Conservation (phyloP, 92 coral and sea anemone genomes). For the Diadumene lineata region DNA sequence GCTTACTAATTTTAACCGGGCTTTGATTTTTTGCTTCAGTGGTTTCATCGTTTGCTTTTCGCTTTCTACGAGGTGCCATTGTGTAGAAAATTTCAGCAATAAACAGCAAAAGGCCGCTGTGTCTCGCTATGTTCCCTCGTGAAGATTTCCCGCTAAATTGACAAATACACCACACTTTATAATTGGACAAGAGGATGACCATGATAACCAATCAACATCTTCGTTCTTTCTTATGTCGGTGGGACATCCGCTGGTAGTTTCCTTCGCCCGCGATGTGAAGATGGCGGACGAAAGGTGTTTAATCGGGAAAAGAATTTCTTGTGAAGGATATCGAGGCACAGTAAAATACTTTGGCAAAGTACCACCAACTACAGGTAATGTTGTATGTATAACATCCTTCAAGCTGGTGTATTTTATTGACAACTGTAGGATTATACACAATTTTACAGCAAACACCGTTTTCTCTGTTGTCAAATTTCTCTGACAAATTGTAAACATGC, state of each 20-base stretch:
- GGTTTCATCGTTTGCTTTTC: slow-evolving; percentile 14
- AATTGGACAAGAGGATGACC: slow-evolving; percentile 32
- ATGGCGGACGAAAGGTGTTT: slow-evolving; percentile 70
- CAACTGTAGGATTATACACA: neutral
- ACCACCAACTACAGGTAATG: slow-evolving; percentile 75
- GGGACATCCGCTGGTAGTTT: neutral
- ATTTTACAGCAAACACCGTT: too few relatives aligned
- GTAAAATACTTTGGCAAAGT: slow-evolving; percentile 81
- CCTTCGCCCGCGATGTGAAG: slow-evolving; percentile 34
- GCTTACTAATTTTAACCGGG: slow-evolving; percentile 40
- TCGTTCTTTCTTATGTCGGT: neutral
- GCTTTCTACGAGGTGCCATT: slow-evolving; percentile 22
- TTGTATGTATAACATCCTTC: neutral
- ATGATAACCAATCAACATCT: slow-evolving; percentile 42
- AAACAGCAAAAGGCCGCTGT: too few relatives aligned
- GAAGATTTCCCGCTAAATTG: slow-evolving; percentile 42
- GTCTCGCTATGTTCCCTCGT: neutral
- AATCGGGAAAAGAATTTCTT: slow-evolving; percentile 68
- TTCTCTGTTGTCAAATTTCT: too few relatives aligned
- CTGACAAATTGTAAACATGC: too few relatives aligned
- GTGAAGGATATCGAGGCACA: slow-evolving; percentile 84
- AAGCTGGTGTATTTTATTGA: neutral
- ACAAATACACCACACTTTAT: neutral
- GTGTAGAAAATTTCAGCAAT: too few relatives aligned
- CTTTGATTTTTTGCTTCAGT: slow-evolving; percentile 40